Percentiles rank a stretch among this genome's conserved stretches.
These are phyloP conservation scores for Nerophis lumbriciformis DNA, from an alignment of 2,113 vertebrate species.

Conservation along the genomic window DNA sequence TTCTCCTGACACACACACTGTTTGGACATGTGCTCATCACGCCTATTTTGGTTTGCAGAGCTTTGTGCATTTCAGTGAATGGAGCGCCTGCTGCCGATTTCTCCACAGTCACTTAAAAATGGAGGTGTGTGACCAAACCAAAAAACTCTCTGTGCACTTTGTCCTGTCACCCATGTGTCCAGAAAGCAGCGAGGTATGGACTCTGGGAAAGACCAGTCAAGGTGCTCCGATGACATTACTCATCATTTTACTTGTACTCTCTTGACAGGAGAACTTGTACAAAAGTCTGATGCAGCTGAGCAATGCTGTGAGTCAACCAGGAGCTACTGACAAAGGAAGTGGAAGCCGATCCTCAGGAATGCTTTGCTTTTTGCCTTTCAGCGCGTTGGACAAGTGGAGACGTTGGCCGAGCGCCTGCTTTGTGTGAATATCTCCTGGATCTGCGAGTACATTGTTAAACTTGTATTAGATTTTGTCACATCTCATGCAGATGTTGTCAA, in stretches of 20 bases:
- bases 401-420: conserved; percentile 34
- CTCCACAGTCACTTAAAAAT: background rate
- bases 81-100: conserved; percentile 2
- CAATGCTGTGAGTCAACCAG: conserved; percentile 35
- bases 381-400: conserved; percentile 12
- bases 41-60: conserved; percentile 10
- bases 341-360: background rate
- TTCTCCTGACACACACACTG: background rate
- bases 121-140: background rate
- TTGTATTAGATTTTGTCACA: conserved; percentile 15
- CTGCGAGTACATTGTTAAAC: background rate
- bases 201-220: background rate
- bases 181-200: conserved; percentile 13
- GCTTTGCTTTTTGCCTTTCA: conserved; percentile 9
- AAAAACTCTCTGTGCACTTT: background rate
- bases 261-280: conserved; percentile 35
- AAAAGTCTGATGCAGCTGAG: conserved; percentile 26
- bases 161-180: conserved; percentile 1
- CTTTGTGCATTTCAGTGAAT: conserved; percentile 24
- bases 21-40: background rate
- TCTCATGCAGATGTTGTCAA: conserved; percentile 14
- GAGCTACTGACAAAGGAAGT: no score
- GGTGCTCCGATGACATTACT: background rate
- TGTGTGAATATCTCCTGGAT: conserved; percentile 14
- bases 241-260: background rate